Evolutionary conservation across 1,140 invertebrate species (phyloP), one percentile per base, ranked within the genome.

Genomic region (Eriocheir sinensis): DNA sequence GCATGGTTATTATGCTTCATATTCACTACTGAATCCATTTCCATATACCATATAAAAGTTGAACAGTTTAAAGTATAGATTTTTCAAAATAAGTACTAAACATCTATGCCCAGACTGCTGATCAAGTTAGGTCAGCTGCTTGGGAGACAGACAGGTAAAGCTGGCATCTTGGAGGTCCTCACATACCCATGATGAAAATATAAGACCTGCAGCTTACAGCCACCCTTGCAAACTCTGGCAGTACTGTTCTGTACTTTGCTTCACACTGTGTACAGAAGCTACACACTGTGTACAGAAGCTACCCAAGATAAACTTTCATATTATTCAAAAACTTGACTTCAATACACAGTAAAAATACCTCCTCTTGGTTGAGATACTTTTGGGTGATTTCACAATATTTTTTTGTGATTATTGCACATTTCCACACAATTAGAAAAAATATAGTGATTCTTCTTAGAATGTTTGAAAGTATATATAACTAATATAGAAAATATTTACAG

Each of bases 381-480:
- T 72, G 60, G 60, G 21, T n/a, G 60, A 72, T 72, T 53, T 72
- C n/a, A 21, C n/a, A n/a, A 72, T 72, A n/a, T n/a, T 8, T 72
- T 72, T 72, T 72, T 72, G 60, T 72, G 60, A 12, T 72, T 72
- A 72, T 21, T 72, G 60, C 60, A 72, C 60, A 72, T 72, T 72
- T 72, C n/a, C 60, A 72, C 21, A 4, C 48, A 2, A n/a, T 72
- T 72, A 72, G 60, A 21, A 72, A 72, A 72, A 72, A 72, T 72
- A 72, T 72, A 72, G 27, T 6, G 21, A 72, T 72, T 72, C 27
- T 6, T 72, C 27, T 72, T 3, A 21, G 27, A 4, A 48, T 72
- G 60, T 72, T 72, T 72, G 60, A 72, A 72, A 72, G 60, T n/a
- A 72, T 72, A 72, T 21, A 72, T 72, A 72, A 72, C 60, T 72